Evolutionary conservation across 2,888 invertebrate species (phyloP).

Genomic region (Ennomos quercinarius): DNA sequence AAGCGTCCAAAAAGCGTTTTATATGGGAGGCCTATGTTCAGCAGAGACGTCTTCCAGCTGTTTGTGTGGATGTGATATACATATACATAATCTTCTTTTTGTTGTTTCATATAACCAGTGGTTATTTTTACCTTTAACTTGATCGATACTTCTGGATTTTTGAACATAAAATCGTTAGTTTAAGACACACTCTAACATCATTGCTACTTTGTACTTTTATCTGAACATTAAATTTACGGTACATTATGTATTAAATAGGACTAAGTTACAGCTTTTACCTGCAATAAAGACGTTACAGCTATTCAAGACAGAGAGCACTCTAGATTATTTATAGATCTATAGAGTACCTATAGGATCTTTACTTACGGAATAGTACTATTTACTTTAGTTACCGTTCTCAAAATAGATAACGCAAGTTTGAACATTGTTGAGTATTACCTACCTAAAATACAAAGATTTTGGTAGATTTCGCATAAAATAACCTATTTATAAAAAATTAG

Average conservation of each 20-base stretch:
- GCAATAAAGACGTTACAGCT: conserved; percentile 23
- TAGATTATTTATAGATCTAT: conserved; percentile 27
- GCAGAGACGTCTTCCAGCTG: too few species aligned
- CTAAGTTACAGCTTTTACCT: conserved; percentile 15
- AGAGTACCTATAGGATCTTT: conserved; percentile 17
- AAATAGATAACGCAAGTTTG: conserved; percentile 1
- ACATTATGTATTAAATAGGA: conserved; percentile 11
- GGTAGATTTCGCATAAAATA: too few species aligned
- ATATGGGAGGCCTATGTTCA: too few species aligned
- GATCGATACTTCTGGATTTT: too few species aligned
- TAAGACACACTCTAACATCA: conserved; percentile 11
- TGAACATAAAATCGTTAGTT: conserved; percentile 26
- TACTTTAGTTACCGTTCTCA: neutral
- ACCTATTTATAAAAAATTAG: too few species aligned
- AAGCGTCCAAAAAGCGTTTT: too few species aligned
- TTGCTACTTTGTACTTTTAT: conserved; percentile 25
- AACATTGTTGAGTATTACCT: neutral
- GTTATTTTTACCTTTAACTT: too few species aligned
- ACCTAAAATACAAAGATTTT: neutral
- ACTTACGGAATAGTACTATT: neutral
- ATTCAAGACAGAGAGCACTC: conserved; percentile 32
- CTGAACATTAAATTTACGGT: conserved; percentile 12
- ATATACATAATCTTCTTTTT: too few species aligned
- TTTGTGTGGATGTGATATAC: too few species aligned
- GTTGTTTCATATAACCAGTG: too few species aligned